phyloP scores from a whole-genome alignment of 1,140 invertebrate species.

The Tribolium castaneum region DNA sequence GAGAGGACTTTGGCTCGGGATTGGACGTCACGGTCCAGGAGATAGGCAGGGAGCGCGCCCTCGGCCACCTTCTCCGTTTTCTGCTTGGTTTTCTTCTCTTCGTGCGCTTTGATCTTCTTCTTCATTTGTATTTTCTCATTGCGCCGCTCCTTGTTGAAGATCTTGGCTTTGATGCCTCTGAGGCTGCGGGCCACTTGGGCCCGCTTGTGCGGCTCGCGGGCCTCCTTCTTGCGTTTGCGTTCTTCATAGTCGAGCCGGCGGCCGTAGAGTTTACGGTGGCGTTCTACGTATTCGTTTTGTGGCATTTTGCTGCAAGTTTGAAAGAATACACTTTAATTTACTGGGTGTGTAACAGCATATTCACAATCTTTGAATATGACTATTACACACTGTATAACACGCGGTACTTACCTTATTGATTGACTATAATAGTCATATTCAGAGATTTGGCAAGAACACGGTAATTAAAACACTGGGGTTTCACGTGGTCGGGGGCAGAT shows the following conservation, averaged over 20 bases:
- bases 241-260: slow-evolving; percentile 98
- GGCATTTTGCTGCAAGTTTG: slow-evolving; percentile 77
- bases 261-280: slow-evolving; percentile 96
- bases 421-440: slow-evolving; percentile 59
- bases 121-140: slow-evolving; percentile 99
- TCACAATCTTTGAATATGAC: slow-evolving; percentile 61
- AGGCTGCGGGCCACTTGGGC: slow-evolving; percentile 92
- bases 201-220: slow-evolving; percentile 89
- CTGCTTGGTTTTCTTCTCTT: slow-evolving; percentile 91
- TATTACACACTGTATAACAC: slow-evolving; percentile 48
- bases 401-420: slow-evolving; percentile 50
- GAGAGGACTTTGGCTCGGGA: slow-evolving; percentile 94
- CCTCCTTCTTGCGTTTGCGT: slow-evolving; percentile 94
- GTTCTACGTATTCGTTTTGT: slow-evolving; percentile 99
- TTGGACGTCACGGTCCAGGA: slow-evolving; percentile 96
- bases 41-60: slow-evolving; percentile 95
- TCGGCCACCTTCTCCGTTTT: slow-evolving; percentile 85
- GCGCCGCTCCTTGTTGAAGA: slow-evolving; percentile 96
- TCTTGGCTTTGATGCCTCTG: slow-evolving; percentile 96
- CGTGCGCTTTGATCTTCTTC: slow-evolving; percentile 94
- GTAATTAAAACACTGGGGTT: neutral
- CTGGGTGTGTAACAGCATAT: slow-evolving; percentile 52
- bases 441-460: slow-evolving; percentile 43
- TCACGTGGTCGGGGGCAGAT: neutral
- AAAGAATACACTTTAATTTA: slow-evolving; percentile 42